A percentile compares a stretch with the other conserved stretches of the same genome.
Conservation (phyloP, 2,888 invertebrate genomes). For the Chrysolina haemoptera region DNA sequence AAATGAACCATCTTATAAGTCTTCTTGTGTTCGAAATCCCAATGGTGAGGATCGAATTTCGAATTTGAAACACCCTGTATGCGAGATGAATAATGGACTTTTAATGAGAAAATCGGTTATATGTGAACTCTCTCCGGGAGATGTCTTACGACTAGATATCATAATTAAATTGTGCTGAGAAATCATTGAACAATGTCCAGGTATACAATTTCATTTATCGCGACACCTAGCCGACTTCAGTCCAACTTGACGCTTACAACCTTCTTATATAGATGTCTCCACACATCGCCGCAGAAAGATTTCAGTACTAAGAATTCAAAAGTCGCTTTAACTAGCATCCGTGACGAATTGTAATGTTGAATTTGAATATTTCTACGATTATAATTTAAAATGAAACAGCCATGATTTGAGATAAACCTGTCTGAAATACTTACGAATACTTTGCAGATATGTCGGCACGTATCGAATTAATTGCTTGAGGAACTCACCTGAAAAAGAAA, state of each 20-base stretch:
- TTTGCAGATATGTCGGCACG: background rate
- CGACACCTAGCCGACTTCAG: constrained; percentile 1
- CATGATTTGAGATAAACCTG: constrained; percentile 5
- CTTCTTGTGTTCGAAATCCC: too few species aligned
- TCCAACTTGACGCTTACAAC: background rate
- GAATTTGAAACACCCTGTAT: too few species aligned
- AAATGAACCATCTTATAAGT: too few species aligned
- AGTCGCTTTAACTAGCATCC: too few species aligned
- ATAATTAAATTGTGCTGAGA: background rate
- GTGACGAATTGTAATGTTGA: constrained; percentile 7
- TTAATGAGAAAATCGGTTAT: too few species aligned
- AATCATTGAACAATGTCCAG: background rate
- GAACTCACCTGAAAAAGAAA: constrained; percentile 23
- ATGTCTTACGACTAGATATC: background rate
- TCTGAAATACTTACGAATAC: constrained; percentile 18
- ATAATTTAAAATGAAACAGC: constrained; percentile 21
- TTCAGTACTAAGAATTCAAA: background rate
- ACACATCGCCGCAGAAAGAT: background rate
- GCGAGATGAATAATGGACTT: too few species aligned
- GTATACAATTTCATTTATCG: background rate
- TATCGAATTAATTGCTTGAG: constrained; percentile 10
- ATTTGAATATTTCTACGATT: constrained; percentile 16
- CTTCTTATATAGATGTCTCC: constrained; percentile 6
- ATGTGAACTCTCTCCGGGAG: too few species aligned
- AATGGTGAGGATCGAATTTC: too few species aligned